Base-by-base conservation (phyloP, 2,888 invertebrate genomes). In the Argynnis bischoffii region DNA sequence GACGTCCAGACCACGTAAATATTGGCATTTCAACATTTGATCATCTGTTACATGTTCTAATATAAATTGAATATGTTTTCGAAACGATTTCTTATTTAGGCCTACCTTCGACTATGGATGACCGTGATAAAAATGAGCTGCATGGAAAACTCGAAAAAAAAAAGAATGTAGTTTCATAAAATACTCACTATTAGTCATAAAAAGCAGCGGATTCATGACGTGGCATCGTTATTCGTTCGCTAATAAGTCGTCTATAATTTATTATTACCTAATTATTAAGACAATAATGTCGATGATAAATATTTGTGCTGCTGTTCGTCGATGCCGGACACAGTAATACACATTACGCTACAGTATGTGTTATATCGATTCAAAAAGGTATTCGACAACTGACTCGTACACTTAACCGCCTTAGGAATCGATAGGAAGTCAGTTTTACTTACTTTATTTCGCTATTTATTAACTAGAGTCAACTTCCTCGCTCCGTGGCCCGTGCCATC, bases 371-470 rank as follows among this genome's bases (percentile, higher is more conserved):
- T 67, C 70, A 56, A 69, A 59, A 64, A 64, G 76, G 71, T 75
- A 76, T 71, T 70, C 72, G 63, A 66, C 57, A 68, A 77, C 75
- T 80, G 79, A 76, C 77, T 76, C 76, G 74, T 74, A 79, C 83
- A 81, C 84, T 83, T 11, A 78, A 82, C 85, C 85, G 86, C 82
- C 89, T 87, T 89, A 89, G 86, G 86, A 87, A 88, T 87, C 89
- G 87, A 89, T 88, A 90, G 91, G 92, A 90, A 90, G 90, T 91
- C 90, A 89, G 85, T 89, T 88, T 89, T 86, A 87, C 90, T 89
- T 90, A 92, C 75, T 90, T 89, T 66, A 89, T 87, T 88, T 80
- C 79, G 83, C 89, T 91, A 91, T 89, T 85, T 86, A 89, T 80
- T 81, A 89, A 83, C 88, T 90, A 90, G 82, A 80, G 79, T 51